Conservation (phyloP, 2,797 vertebrate genomes). For the Urosaurus nigricauda region DNA sequence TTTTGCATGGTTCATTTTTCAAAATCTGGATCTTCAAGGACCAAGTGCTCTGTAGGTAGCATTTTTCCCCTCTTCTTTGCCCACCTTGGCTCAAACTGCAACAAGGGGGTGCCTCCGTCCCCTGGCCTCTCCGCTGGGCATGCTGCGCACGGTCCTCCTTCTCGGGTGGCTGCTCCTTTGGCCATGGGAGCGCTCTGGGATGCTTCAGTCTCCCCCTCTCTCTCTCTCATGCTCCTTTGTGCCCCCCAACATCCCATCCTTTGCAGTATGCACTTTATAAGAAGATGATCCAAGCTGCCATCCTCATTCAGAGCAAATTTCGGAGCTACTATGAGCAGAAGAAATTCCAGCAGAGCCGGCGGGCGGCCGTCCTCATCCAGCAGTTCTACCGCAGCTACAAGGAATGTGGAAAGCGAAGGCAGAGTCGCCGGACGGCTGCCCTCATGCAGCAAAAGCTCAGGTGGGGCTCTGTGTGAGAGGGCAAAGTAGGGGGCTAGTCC, state of each 20-base stretch:
- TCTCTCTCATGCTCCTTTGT: slow-evolving; percentile 42
- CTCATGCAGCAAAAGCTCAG: slow-evolving; percentile 96
- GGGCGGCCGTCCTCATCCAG: slow-evolving; percentile 97
- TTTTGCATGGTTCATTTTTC: too few species aligned
- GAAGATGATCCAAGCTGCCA: slow-evolving; percentile 99
- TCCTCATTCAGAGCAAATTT: slow-evolving; percentile 99
- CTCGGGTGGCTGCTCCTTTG: background rate
- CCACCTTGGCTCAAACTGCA: background rate
- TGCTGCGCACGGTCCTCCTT: background rate
- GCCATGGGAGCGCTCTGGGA: too few species aligned
- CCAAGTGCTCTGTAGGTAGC: too few species aligned
- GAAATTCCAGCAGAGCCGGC: slow-evolving; percentile 97
- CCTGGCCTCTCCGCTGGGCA: background rate
- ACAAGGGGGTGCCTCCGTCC: too few species aligned
- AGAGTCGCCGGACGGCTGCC: slow-evolving; percentile 87
- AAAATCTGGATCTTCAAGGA: background rate
- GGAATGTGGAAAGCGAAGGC: slow-evolving; percentile 90
- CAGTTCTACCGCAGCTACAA: slow-evolving; percentile 99
- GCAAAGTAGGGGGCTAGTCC: background rate
- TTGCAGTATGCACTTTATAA: slow-evolving; percentile 99
- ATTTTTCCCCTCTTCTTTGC: background rate
- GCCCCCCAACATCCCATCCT: slow-evolving; percentile 44
- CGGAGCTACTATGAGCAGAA: slow-evolving; percentile 98
- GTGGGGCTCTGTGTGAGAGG: slow-evolving; percentile 71
- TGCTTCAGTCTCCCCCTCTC: slow-evolving; percentile 66